Conservation (phyloP, 30 jellyfish, hydroid and myxozoan species). For the Rhopilema esculentum region DNA sequence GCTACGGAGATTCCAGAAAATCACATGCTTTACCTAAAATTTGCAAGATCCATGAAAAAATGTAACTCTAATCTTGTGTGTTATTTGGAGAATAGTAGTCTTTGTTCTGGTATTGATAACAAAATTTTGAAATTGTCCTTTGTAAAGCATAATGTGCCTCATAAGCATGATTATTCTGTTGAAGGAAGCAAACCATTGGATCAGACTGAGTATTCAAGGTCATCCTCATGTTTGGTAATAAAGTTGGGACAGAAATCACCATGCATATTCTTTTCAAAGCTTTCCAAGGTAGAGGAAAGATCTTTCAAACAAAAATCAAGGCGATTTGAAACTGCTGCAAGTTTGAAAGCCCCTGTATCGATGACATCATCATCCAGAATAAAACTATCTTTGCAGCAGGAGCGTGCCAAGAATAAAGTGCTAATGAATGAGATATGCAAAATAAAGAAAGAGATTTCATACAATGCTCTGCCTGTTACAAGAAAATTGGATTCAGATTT, state of each 20-base stretch:
- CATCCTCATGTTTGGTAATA: slow-evolving; percentile 34
- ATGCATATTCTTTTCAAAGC: slow-evolving; percentile 16
- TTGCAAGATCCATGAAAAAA: slow-evolving; percentile 42
- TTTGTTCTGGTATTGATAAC: slow-evolving; percentile 40
- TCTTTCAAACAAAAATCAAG: slow-evolving; percentile 1
- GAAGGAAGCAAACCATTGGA: slow-evolving; percentile 7
- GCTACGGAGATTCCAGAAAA: slow-evolving; percentile 60
- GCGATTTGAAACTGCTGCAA: slow-evolving; percentile 39
- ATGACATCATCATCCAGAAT: slow-evolving; percentile 59
- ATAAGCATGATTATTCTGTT: slow-evolving; percentile 5
- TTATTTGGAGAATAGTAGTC: background rate
- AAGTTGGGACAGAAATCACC: slow-evolving; percentile 9
- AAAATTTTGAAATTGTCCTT: background rate
- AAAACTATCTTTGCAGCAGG: slow-evolving; percentile 56
- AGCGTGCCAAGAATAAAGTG: slow-evolving; percentile 56
- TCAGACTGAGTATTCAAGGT: slow-evolving; percentile 33
- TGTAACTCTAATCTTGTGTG: slow-evolving; percentile 43
- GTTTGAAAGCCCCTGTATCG: slow-evolving; percentile 61
- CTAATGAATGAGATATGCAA: slow-evolving; percentile 42
- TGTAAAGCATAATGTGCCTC: slow-evolving; percentile 7
- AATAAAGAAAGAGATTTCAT: slow-evolving; percentile 46
- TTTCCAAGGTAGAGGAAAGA: slow-evolving; percentile 10
- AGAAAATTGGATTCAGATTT: slow-evolving; percentile 39
- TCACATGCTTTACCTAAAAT: slow-evolving; percentile 24
- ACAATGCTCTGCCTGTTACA: slow-evolving; percentile 25